Conservation (phyloP, 2,113 vertebrate species). For the Formicarius rufipectus region DNA sequence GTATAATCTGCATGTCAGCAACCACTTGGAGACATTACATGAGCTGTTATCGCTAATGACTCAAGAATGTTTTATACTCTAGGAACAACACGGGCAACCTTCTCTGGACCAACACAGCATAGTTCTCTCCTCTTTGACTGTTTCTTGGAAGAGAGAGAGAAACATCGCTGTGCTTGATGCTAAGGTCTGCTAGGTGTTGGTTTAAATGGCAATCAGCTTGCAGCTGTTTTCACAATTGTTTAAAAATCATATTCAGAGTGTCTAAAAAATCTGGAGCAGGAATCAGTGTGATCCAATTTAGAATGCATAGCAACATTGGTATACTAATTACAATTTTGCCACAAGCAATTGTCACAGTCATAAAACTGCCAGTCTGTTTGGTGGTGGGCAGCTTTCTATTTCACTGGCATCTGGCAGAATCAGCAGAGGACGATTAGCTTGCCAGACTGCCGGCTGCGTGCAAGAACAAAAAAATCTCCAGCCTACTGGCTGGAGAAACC, state of each 20-base stretch:
- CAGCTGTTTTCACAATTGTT: constrained; percentile 64
- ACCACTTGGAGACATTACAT: background rate
- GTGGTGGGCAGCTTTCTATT: constrained; percentile 60
- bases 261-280: constrained; percentile 48
- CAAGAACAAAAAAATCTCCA: background rate
- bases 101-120: background rate
- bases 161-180: accelerated
- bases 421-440: constrained; percentile 11
- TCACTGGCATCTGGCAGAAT: constrained; percentile 56
- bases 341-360: constrained; percentile 51
- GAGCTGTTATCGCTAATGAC: background rate
- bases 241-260: constrained; percentile 46
- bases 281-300: constrained; percentile 48
- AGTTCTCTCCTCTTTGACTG: background rate
- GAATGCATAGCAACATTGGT: constrained; percentile 31
- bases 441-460: constrained; percentile 9
- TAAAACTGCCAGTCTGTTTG: constrained; percentile 46
- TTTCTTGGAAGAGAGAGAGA: background rate
- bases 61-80: background rate
- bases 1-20: background rate
- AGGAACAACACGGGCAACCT: background rate
- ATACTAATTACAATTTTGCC: constrained; percentile 68
- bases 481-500: constrained; percentile 2
- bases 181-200: background rate
- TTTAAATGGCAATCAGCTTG: background rate